Evolutionary conservation across 2,113 vertebrate species (phyloP), one percentile per base, ranked within the genome.

Genomic region (Pipa parva): DNA sequence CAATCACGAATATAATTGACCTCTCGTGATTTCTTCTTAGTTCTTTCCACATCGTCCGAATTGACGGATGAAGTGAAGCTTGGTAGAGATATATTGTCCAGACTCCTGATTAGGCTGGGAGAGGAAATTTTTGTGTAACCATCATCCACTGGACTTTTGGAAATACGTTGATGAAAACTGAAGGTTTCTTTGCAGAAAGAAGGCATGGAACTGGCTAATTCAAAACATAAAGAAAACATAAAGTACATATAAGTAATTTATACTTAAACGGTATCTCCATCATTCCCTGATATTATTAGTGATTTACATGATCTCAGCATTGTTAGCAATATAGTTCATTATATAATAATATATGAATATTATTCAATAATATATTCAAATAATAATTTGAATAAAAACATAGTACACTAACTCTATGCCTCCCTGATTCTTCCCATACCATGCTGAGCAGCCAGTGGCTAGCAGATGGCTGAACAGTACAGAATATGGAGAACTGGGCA

Each of bases 141-240:
- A 22, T 74, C 75, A 22, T 79, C 62, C 59, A 42, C 51, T 0
- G 55, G 74, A 29, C 76, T 60, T 5, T 21, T 75, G 55, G 76
- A 75, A 46, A 76, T 7, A 0, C 0, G 79, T 71, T 83, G 85
- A 36, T 74, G 63, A 68, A n/a, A 85, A 33, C 77, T 74, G 13
- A 88, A 26, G 0, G 91, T 88, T 25, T 76, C 71, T 67, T 81
- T 85, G 17, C 79, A 6, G 39, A 67, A 86, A 1, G 77, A 74
- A 22, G 79, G 80, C 22, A 63, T 24, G 0, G 26, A 55, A 65
- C 65, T 76, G 2, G 77, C 96, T 97, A 3, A 1, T 42, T 31
- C 71, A 59, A 73, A 51, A 18, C 7, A 36, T 10, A 7, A 55
- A n/a, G 22, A 25, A 7, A 26, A 20, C 9, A 49, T 21, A 45